Percentiles rank a stretch among this genome's conserved stretches.
Evolutionary conservation across 2,888 invertebrate genomes (phyloP).

Genomic region (Ptilodon capucinus): DNA sequence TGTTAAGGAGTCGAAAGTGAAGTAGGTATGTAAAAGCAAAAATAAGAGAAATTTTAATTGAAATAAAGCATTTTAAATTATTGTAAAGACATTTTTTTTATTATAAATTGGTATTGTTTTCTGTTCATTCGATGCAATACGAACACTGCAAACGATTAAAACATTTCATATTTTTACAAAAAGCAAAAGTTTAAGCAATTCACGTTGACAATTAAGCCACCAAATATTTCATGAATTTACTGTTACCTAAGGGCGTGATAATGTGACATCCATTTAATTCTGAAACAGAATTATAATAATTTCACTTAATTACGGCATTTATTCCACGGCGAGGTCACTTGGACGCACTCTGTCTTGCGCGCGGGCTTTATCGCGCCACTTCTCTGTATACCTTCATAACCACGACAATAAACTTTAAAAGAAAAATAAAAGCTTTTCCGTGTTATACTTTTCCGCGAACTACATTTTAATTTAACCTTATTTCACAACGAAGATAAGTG

Average conservation of each 20-base stretch:
- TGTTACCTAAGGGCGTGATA: slow-evolving; percentile 63
- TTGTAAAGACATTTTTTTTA: too few species aligned
- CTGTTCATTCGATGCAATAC: neutral
- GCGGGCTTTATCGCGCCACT: slow-evolving; percentile 51
- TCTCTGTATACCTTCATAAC: slow-evolving; percentile 38
- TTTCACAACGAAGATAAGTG: slow-evolving; percentile 25
- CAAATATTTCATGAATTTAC: slow-evolving; percentile 57
- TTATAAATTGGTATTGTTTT: too few species aligned
- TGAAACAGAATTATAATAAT: slow-evolving; percentile 77
- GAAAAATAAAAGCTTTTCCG: slow-evolving; percentile 66
- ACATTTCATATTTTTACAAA: too few species aligned
- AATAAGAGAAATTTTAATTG: too few species aligned
- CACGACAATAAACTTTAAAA: slow-evolving; percentile 61
- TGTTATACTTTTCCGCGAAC: slow-evolving; percentile 55
- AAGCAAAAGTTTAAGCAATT: slow-evolving; percentile 29
- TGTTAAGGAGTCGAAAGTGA: too few species aligned
- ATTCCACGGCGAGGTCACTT: slow-evolving; percentile 64
- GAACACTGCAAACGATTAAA: neutral
- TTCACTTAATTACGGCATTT: slow-evolving; percentile 80
- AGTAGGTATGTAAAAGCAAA: too few species aligned
- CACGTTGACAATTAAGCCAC: slow-evolving; percentile 42
- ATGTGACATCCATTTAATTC: slow-evolving; percentile 75
- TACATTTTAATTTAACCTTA: slow-evolving; percentile 30
- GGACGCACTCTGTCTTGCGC: slow-evolving; percentile 57
- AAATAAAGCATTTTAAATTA: too few species aligned